phyloP scores from a whole-genome alignment of 2,888 invertebrate genomes.

The Nephrotoma flavescens region DNA sequence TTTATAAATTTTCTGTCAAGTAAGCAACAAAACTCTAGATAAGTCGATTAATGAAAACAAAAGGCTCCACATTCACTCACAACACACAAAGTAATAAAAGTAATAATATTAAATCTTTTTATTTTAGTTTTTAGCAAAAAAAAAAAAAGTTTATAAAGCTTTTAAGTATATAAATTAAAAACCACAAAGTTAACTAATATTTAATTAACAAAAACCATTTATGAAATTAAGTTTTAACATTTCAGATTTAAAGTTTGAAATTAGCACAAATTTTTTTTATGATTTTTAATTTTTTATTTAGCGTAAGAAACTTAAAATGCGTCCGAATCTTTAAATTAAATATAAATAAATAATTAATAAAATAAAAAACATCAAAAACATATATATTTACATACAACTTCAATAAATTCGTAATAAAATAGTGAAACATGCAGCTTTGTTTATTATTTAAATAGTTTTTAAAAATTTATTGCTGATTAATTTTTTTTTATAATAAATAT shows the following conservation, averaged over 20 bases:
- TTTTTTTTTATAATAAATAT: not conserved
- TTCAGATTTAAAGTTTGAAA: not conserved
- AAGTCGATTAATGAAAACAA: not conserved
- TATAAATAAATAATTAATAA: not conserved
- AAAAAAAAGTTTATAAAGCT: not conserved
- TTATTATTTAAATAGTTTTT: not conserved
- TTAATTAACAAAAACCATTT: not conserved
- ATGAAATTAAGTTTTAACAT: not conserved
- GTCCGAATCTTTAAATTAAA: not conserved
- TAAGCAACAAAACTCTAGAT: not conserved
- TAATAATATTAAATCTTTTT: not conserved
- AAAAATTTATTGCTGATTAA: not conserved
- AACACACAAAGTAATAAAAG: not conserved
- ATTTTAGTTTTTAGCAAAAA: not conserved
- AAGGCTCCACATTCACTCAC: not conserved
- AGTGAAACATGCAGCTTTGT: not conserved
- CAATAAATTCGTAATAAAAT: too few species aligned
- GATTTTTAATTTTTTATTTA: not conserved
- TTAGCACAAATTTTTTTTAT: not conserved
- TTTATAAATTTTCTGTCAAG: not conserved
- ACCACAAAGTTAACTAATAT: not conserved
- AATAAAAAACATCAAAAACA: not conserved
- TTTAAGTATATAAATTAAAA: not conserved
- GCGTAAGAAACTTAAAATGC: not conserved
- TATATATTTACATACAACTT: not conserved